Conservation (phyloP, 2,113 vertebrate species). For the Erythrocebus patas region DNA sequence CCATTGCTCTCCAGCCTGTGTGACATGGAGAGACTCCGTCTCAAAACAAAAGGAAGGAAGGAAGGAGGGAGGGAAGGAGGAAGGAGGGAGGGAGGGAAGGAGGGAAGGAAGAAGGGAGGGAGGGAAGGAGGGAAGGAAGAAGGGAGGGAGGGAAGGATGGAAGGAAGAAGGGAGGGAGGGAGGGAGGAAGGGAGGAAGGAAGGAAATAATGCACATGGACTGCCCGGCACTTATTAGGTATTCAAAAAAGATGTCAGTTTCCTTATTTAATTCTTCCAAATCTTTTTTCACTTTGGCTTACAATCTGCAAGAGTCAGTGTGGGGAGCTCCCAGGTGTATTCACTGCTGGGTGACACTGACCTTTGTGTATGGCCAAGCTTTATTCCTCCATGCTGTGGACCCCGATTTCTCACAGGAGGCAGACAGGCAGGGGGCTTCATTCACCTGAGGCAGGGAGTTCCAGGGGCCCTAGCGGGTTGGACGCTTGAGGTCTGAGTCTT, state of each 20-base stretch:
- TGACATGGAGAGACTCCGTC: too few species aligned
- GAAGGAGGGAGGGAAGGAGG: too few species aligned
- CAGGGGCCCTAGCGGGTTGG: too few species aligned
- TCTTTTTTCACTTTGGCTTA: neutral
- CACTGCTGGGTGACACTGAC: neutral
- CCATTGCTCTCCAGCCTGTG: too few species aligned
- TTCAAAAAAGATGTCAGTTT: neutral
- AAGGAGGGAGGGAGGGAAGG: accelerated
- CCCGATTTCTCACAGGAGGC: too few species aligned
- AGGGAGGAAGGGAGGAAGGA: accelerated
- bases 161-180: accelerated
- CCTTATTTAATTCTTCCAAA: neutral
- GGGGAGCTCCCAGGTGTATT: neutral
- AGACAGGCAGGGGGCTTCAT: neutral
- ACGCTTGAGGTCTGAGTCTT: neutral
- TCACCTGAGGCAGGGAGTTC: too few species aligned
- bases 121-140: accelerated
- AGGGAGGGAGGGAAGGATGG: accelerated
- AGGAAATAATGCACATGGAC: neutral
- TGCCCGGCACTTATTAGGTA: neutral
- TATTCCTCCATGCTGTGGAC: neutral
- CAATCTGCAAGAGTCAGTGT: neutral
- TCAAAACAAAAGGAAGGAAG: neutral
- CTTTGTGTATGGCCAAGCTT: neutral
- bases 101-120: accelerated